A percentile compares a stretch with the other conserved stretches of the same genome.
Conservation (phyloP, 1,140 invertebrate species). For the Drosophila dunni region DNA sequence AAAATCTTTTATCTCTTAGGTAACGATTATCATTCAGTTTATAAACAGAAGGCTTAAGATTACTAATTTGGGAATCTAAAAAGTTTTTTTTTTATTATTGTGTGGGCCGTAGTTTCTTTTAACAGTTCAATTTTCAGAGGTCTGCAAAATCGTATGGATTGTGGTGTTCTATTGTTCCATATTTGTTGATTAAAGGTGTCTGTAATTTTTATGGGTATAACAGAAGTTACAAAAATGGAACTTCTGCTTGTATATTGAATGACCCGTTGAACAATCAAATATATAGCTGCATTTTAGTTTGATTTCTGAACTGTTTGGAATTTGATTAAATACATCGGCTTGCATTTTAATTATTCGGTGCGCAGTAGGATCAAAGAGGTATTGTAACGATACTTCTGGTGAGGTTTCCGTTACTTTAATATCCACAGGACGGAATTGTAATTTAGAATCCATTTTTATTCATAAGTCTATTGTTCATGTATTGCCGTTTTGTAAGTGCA, state of each 20-base stretch:
- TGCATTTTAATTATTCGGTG: constrained; percentile 26
- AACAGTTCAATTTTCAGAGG: constrained; percentile 29
- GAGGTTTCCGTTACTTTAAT: constrained; percentile 24
- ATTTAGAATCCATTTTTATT: no score
- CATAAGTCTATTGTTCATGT: no score
- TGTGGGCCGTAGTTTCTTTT: constrained; percentile 19
- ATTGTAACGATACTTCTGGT: constrained; percentile 29
- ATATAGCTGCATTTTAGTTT: constrained; percentile 40
- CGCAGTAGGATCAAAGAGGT: constrained; percentile 36
- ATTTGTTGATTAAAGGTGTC: constrained; percentile 22
- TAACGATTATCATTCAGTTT: constrained; percentile 16
- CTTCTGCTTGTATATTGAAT: no score
- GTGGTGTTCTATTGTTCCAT: constrained; percentile 28
- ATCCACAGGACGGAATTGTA: no score
- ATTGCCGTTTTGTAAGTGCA: not conserved
- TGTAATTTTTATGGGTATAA: constrained; percentile 42
- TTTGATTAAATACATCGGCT: constrained; percentile 23
- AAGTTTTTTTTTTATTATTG: constrained; percentile 7
- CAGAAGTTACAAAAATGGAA: constrained; percentile 39
- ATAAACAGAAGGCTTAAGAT: not conserved
- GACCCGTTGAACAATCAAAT: constrained; percentile 35
- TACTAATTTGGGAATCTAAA: constrained; percentile 3
- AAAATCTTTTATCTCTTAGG: constrained; percentile 9
- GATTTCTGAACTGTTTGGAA: constrained; percentile 16
- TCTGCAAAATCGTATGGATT: constrained; percentile 37